These are phyloP conservation scores for Plestiodon gilberti DNA, from an alignment of 2,113 vertebrate species.

Conservation along the genomic window DNA sequence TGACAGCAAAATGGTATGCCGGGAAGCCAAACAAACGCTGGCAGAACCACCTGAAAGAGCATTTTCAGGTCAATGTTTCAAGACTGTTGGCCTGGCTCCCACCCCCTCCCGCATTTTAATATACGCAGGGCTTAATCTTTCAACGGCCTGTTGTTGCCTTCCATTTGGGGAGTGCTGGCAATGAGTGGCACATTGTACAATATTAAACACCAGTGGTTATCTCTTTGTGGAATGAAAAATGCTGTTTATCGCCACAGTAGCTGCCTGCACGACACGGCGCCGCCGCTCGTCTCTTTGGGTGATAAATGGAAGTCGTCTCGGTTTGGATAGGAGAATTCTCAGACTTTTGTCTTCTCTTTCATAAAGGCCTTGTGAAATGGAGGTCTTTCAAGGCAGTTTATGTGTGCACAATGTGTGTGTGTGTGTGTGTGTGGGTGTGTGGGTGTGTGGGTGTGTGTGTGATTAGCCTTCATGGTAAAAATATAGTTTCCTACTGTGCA, in stretches of 20 bases:
- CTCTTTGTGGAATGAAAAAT: neutral
- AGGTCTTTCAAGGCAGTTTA: neutral
- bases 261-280: neutral
- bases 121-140: neutral
- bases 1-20: too few species aligned
- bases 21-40: neutral
- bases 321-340: neutral
- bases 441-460: too few species aligned
- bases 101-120: neutral
- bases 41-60: neutral
- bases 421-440: neutral
- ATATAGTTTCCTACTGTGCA: too few species aligned
- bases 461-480: too few species aligned
- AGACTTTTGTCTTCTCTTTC: neutral
- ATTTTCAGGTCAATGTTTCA: neutral
- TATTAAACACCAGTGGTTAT: neutral
- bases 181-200: neutral
- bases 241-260: neutral
- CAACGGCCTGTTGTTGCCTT: neutral
- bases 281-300: neutral
- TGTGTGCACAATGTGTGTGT: too few species aligned
- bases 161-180: neutral
- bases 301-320: neutral
- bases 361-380: neutral
- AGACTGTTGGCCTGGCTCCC: neutral